A percentile compares a stretch with the other conserved stretches of the same genome.
These are phyloP conservation scores for Hemitrygon akajei DNA, from an alignment of 2,797 vertebrate species.

Conservation along the genomic window DNA sequence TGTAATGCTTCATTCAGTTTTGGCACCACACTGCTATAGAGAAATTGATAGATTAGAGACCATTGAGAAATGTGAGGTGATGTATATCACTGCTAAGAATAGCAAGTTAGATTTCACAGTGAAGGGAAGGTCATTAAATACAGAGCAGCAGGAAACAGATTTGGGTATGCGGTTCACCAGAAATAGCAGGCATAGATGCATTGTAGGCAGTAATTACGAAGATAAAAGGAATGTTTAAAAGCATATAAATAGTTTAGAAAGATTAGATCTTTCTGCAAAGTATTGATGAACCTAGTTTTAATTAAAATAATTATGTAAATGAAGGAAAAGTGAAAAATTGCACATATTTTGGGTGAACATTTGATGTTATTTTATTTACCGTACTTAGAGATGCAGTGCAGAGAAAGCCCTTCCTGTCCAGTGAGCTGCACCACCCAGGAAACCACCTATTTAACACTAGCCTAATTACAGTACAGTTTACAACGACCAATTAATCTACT, in stretches of 20 bases:
- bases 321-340: not conserved
- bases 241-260: not conserved
- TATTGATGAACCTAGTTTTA: not conserved
- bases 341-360: not conserved
- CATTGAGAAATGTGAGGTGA: constrained; percentile 2
- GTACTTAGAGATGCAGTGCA: too few species aligned
- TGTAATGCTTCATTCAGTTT: constrained; percentile 4
- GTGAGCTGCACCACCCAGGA: too few species aligned
- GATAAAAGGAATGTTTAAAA: not conserved
- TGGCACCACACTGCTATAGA: not conserved
- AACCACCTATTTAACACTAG: too few species aligned
- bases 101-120: constrained; percentile 23
- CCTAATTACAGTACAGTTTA: too few species aligned
- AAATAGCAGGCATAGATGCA: constrained; percentile 20
- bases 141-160: constrained; percentile 4
- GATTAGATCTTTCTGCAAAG: not conserved
- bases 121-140: constrained; percentile 6
- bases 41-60: not conserved
- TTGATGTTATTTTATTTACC: not conserved
- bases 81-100: constrained; percentile 26
- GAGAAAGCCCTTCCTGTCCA: too few species aligned
- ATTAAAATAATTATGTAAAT: not conserved
- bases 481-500: too few species aligned
- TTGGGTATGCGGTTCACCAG: constrained; percentile 1
- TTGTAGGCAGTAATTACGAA: not conserved